phyloP scores from a whole-genome alignment of 2,888 invertebrate genomes.

The Cremastinae sp. region DNA sequence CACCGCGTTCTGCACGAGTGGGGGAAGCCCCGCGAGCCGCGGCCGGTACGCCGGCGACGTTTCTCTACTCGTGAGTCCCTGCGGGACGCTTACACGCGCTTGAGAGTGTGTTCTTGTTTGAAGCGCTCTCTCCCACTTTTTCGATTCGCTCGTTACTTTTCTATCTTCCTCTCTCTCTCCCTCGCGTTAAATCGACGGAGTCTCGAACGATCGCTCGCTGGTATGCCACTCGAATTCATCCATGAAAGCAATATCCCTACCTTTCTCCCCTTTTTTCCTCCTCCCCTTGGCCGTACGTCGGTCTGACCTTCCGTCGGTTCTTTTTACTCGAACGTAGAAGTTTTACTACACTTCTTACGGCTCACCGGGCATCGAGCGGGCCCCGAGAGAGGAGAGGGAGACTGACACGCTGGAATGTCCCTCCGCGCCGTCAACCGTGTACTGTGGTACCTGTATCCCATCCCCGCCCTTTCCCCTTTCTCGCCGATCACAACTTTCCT shows the following conservation, averaged over 20 bases:
- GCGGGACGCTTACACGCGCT: too few relatives aligned
- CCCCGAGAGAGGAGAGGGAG: conserved; percentile 54
- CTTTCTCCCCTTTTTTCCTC: conserved; percentile 31
- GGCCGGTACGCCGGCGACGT: too few relatives aligned
- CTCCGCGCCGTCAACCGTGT: conserved; percentile 39
- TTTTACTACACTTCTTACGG: too few relatives aligned
- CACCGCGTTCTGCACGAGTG: too few relatives aligned
- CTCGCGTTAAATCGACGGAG: conserved; percentile 17
- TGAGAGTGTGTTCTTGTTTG: too few relatives aligned
- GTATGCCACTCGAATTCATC: conserved; percentile 55
- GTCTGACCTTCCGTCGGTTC: conserved; percentile 1
- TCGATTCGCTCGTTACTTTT: too few relatives aligned
- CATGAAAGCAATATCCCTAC: conserved; percentile 37
- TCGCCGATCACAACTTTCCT: neutral
- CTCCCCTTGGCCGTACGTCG: conserved; percentile 14
- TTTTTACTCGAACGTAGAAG: conserved; percentile 17
- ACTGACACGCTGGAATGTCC: conserved; percentile 66
- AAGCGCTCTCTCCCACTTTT: too few relatives aligned
- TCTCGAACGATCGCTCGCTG: conserved; percentile 30
- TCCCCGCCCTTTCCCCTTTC: conserved; percentile 10
- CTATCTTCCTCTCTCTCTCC: neutral
- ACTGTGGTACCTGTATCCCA: conserved; percentile 54
- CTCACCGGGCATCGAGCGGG: conserved; percentile 16
- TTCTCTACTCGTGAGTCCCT: too few relatives aligned
- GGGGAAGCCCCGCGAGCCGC: too few relatives aligned